Base-by-base conservation (phyloP, 2,888 invertebrate genomes). In the Parapristionchus giblindavisi region DNA sequence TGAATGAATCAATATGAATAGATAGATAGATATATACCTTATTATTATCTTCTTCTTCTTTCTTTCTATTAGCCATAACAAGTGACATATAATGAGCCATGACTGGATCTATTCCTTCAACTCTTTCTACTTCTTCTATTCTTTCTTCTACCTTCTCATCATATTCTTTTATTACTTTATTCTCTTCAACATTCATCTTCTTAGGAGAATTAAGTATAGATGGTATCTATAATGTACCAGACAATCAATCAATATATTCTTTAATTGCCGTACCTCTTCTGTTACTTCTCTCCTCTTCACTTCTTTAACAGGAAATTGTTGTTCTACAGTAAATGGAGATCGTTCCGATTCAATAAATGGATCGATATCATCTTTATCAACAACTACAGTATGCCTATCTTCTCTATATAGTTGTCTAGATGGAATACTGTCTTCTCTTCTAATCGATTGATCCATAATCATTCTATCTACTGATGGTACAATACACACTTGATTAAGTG, bases 21-120 rank as follows among this genome's bases (percentile, higher is more conserved):
- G n/a, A 54, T n/a, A 54, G n/a, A n/a, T 54, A 24, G 27, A 43
- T 60, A n/a, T 40, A 11, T 14, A 48, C 40, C 52, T 43, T 48
- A 6, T 24, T 34, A n/a, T 52, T 52, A 14, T 51, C 51, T 6
- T 74, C 52, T 36, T 74, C 63, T 32, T 74, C 61, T 40, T 63
- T 52, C 27, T 51, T 54, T 36, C 79, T 74, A 17, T 77, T 60
- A 6, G 76, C 75, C 68, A 81, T 76, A 8, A 83, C 77, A 54
- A 77, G 60, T 34, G 75, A 66, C 83, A 83, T 83, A 56, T 83
- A 83, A 36, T 79, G 75, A 21, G 79, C 79, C 83, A 83, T 81
- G 14, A 81, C 76, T 5, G 83, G 83, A 76, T 83, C 80, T 21
- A 83, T 77, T 52, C 77, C 80, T 29, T 72, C 51, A 32, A 36